phyloP scores from a whole-genome alignment of 2,888 invertebrate species.

The Sipha maydis region DNA sequence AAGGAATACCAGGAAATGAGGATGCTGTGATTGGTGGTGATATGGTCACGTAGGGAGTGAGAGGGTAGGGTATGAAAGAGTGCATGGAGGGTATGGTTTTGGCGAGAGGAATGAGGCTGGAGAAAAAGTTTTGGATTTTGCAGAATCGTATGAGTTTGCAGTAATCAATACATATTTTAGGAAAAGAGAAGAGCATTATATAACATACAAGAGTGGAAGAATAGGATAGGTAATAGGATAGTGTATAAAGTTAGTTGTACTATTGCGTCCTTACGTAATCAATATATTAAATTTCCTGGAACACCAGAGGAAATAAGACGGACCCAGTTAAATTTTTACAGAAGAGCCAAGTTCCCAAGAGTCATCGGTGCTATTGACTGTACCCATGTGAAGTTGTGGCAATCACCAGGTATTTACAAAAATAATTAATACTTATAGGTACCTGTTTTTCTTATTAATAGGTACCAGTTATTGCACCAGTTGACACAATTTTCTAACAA shows the following conservation, averaged over 20 bases:
- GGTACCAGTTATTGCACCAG: conserved; percentile 1
- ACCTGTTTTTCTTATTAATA: conserved; percentile 24
- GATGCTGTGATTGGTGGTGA: too few relatives aligned
- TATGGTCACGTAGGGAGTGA: too few relatives aligned
- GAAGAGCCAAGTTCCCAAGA: conserved; percentile 35
- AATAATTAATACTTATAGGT: conserved; percentile 21
- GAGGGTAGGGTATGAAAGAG: too few relatives aligned
- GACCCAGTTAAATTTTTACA: conserved; percentile 60
- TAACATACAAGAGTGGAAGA: too few relatives aligned
- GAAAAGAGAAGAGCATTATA: too few relatives aligned
- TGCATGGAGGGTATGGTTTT: too few relatives aligned
- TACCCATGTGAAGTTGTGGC: conserved; percentile 12
- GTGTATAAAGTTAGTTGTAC: conserved; percentile 64
- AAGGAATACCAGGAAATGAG: too few relatives aligned
- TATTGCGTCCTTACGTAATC: conserved; percentile 63
- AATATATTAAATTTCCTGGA: conserved; percentile 60
- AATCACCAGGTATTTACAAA: conserved; percentile 24
- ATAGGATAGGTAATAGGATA: conserved; percentile 64
- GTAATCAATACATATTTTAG: too few relatives aligned
- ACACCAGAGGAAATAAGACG: conserved; percentile 62
- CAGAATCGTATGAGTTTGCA: too few relatives aligned
- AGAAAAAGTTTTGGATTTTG: too few relatives aligned
- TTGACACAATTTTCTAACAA: conserved; percentile 2
- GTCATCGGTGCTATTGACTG: conserved; percentile 42
- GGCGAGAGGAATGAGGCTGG: too few relatives aligned